phyloP scores from a whole-genome alignment of 2,797 vertebrate genomes.

The Pseudochirops corinnae region DNA sequence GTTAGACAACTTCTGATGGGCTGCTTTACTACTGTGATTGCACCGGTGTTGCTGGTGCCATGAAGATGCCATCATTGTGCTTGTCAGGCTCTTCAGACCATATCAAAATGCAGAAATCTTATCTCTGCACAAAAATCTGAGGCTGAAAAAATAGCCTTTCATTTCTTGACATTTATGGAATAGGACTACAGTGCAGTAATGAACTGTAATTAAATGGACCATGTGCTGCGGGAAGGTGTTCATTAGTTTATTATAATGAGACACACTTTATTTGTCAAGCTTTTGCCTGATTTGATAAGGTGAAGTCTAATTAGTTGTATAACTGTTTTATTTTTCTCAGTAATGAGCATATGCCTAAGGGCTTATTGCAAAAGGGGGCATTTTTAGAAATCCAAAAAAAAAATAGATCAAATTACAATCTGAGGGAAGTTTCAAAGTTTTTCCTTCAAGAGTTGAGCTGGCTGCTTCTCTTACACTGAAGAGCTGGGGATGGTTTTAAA shows the following conservation, averaged over 20 bases:
- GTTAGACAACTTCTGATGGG: neutral
- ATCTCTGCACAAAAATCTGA: conserved; percentile 31
- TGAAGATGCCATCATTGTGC: conserved; percentile 51
- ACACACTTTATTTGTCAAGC: neutral
- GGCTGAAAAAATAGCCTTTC: conserved; percentile 42
- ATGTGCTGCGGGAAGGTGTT: conserved; percentile 4
- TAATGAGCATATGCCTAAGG: conserved; percentile 63
- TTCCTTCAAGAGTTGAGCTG: conserved; percentile 9
- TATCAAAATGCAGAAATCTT: conserved; percentile 43
- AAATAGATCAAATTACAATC: conserved; percentile 27
- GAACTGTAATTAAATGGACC: conserved; percentile 20
- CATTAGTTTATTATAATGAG: conserved; percentile 60
- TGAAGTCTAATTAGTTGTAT: conserved; percentile 64
- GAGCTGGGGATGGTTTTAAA: conserved; percentile 29
- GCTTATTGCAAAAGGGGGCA: conserved; percentile 26
- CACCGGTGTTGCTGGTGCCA: conserved; percentile 17
- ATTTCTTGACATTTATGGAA: conserved; percentile 57
- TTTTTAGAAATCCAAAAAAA: conserved; percentile 45
- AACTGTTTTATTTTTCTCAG: conserved; percentile 61
- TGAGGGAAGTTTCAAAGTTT: conserved; percentile 38
- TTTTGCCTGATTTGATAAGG: conserved; percentile 41
- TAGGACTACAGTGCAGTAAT: conserved; percentile 2
- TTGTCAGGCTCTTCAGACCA: conserved; percentile 42
- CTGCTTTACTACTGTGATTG: conserved; percentile 33
- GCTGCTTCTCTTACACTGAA: conserved; percentile 2